Evolutionary conservation across 53 echinoderm and acorn worm species (phyloP), one percentile per base, ranked within the genome.

Genomic region (Apostichopus leukothele): DNA sequence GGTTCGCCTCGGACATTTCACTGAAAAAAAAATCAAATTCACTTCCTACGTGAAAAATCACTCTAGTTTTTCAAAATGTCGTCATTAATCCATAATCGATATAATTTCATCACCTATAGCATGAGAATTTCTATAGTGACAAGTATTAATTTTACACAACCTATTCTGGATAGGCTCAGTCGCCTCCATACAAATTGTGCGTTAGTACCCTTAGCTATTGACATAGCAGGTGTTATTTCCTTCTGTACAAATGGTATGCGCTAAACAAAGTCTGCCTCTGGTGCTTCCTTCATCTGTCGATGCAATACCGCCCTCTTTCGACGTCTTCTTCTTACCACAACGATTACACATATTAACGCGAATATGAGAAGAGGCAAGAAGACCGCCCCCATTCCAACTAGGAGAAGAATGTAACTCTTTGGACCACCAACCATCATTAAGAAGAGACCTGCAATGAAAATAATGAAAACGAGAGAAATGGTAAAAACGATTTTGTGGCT

Each of bases 351-450:
- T 18, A 87, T 94, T n/a, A 95, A 51, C 1, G 91, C 91, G 90
- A 97, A 97, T 89, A 95, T 88, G 7, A 93, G 86, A 26, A 95
- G 89, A 2, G 95, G 95, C 14, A 94, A 87, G 73, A 97, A 95
- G 75, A 97, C 92, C 39, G 92, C 91, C 54, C 90, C 94, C 3
- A 95, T 74, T 3, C 95, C 95, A 78, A 93, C 90, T n/a, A 95
- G 86, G 27, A 97, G 93, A n/a, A 97, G 86, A 3, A 95, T 80
- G 50, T 92, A 92, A 90, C 88, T 95, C 84, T 95, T 96, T 0
- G 95, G 96, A 39, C 96, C 96, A 53, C 94, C 96, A 7, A 96
- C 96, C 96, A 96, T 96, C 76, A 95, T 95, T 73, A 95, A 66
- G 89, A 96, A 96, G 9, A 96, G 88, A 77, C 96, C 96, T 96